phyloP scores from a whole-genome alignment of 2,113 vertebrate species.

The Murina feae region DNA sequence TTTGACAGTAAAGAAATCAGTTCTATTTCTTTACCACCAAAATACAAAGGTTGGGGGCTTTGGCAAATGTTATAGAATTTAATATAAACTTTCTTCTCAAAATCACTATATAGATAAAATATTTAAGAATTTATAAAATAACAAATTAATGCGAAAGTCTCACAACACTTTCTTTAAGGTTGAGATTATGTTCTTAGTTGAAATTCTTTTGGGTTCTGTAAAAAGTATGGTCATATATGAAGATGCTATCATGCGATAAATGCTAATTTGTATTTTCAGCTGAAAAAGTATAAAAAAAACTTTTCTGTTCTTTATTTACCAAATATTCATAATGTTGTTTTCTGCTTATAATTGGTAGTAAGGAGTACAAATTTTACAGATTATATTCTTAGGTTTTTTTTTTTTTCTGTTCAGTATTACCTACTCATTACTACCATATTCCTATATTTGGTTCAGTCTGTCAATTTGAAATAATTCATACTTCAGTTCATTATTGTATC shows the following conservation, averaged over 20 bases:
- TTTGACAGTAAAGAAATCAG: background rate
- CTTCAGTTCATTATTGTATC: background rate
- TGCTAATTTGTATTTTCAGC: background rate
- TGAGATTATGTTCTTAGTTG: background rate
- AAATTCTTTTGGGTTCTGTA: background rate
- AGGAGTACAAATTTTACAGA: background rate
- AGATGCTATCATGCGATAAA: background rate
- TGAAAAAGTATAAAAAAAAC: background rate
- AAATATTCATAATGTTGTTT: background rate
- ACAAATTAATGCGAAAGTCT: background rate
- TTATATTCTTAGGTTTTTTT: background rate
- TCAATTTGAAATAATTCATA: background rate
- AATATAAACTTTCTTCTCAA: background rate
- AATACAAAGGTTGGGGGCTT: background rate
- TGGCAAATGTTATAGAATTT: background rate
- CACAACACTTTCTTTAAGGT: background rate
- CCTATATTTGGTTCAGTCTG: background rate
- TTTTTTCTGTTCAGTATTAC: background rate
- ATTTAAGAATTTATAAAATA: conserved; percentile 5
- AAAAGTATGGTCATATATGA: background rate
- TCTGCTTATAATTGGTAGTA: background rate
- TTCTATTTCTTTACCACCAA: background rate
- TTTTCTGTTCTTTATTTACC: background rate
- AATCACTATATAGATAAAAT: background rate
- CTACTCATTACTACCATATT: background rate